phyloP scores from a whole-genome alignment of 2,797 vertebrate species.

The Mormyrops boulengeri region DNA sequence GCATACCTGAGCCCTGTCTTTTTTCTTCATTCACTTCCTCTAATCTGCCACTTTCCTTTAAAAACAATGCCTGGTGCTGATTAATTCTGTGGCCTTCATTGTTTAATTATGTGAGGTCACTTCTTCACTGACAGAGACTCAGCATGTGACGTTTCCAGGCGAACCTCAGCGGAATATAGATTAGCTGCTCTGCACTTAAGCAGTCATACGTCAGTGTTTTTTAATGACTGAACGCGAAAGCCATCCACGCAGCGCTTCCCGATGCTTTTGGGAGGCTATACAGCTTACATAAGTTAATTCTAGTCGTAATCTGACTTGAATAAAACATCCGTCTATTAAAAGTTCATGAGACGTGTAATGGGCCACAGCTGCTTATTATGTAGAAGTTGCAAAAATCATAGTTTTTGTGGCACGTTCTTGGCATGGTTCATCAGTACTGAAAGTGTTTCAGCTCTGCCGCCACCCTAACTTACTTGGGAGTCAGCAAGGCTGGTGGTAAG shows the following conservation, averaged over 20 bases:
- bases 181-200: constrained; percentile 16
- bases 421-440: not conserved
- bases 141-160: constrained; percentile 34
- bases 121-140: constrained; percentile 38
- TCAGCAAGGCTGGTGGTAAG: not conserved
- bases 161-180: constrained; percentile 41
- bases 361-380: not conserved
- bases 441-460: not conserved
- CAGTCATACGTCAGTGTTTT: constrained; percentile 40
- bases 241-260: constrained; percentile 39
- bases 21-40: constrained; percentile 30
- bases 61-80: constrained; percentile 47
- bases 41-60: constrained; percentile 43
- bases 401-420: not conserved
- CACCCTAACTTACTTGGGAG: not conserved
- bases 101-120: constrained; percentile 54
- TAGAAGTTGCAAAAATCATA: not conserved
- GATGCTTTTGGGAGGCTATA: constrained; percentile 45
- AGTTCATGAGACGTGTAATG: constrained; percentile 11
- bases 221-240: constrained; percentile 33
- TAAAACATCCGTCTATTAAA: constrained; percentile 44
- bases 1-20: constrained; percentile 24
- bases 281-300: constrained; percentile 37
- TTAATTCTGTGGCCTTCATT: constrained; percentile 37
- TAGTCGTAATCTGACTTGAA: constrained; percentile 53